Percentiles rank a stretch among this genome's conserved stretches.
Conservation (phyloP, 2,797 vertebrate species). For the Anabas testudineus region DNA sequence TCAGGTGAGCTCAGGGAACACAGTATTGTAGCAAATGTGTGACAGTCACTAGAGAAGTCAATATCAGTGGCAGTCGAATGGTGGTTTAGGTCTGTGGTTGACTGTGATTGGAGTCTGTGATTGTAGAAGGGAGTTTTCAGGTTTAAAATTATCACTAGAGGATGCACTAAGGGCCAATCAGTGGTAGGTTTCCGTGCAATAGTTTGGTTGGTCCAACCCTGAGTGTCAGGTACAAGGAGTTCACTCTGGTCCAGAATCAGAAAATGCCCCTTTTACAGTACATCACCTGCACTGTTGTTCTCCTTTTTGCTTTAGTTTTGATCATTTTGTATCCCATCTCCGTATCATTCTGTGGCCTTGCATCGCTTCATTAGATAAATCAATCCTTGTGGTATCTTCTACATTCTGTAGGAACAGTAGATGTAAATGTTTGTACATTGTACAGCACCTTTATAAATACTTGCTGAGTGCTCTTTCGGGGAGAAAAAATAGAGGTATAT, state of each 20-base stretch:
- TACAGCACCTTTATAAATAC: constrained; percentile 99
- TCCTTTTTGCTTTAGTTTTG: constrained; percentile 47
- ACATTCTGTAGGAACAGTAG: constrained; percentile 87
- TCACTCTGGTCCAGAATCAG: constrained; percentile 50
- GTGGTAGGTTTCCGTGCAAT: constrained; percentile 74
- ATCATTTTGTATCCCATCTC: constrained; percentile 67
- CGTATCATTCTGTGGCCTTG: constrained; percentile 89
- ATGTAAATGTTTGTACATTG: constrained; percentile 99
- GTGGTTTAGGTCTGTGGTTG: constrained; percentile 16
- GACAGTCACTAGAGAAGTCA: constrained; percentile 37
- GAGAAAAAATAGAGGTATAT: constrained; percentile 90
- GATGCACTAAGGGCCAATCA: constrained; percentile 41
- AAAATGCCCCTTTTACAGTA: constrained; percentile 44
- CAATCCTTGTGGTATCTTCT: constrained; percentile 79
- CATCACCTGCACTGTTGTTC: constrained; percentile 50
- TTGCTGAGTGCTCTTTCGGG: constrained; percentile 89
- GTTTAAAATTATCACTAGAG: constrained; percentile 27
- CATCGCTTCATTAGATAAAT: constrained; percentile 86
- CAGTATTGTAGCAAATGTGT: constrained; percentile 73
- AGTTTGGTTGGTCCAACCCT: constrained; percentile 64
- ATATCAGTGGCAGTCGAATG: constrained; percentile 20
- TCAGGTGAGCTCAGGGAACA: constrained; percentile 80
- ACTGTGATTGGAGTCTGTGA: constrained; percentile 48
- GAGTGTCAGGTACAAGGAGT: constrained; percentile 52
- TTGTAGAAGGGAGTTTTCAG: constrained; percentile 55